phyloP scores from a whole-genome alignment of 2,113 vertebrate genomes.

The Azemiops feae region DNA sequence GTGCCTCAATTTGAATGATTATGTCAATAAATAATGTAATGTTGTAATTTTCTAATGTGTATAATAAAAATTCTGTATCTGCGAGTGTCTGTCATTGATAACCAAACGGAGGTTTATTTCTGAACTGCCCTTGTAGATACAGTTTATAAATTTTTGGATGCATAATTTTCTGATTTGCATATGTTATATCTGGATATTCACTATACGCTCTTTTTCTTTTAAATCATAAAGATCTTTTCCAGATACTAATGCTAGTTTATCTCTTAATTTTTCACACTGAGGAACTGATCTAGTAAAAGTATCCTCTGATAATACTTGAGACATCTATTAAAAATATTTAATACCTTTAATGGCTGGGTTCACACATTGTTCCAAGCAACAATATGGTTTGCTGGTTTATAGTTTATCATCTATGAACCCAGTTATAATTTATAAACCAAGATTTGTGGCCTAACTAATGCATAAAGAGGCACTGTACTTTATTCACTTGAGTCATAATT shows the following conservation, averaged over 20 bases:
- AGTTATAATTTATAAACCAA: background rate
- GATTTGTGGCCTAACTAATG: background rate
- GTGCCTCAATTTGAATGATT: too few relatives aligned
- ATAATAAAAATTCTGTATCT: too few relatives aligned
- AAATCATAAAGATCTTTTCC: background rate
- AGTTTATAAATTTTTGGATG: background rate
- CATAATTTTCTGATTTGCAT: background rate
- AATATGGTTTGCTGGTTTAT: background rate
- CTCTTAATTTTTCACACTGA: background rate
- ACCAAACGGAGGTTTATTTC: too few relatives aligned
- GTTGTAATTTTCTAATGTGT: too few relatives aligned
- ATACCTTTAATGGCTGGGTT: background rate
- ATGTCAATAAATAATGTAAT: too few relatives aligned
- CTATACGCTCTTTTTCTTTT: background rate
- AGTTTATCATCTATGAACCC: background rate
- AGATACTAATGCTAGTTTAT: background rate
- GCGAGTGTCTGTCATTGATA: too few relatives aligned
- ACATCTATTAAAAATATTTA: background rate
- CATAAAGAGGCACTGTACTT: background rate
- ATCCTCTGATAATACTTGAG: background rate
- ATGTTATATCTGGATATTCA: background rate
- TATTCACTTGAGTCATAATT: background rate
- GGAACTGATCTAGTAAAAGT: background rate
- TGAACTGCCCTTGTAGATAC: background rate
- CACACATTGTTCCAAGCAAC: background rate